These are phyloP conservation scores for Neoaliturus tenellus DNA, from an alignment of 2,888 invertebrate species.

Conservation along the genomic window DNA sequence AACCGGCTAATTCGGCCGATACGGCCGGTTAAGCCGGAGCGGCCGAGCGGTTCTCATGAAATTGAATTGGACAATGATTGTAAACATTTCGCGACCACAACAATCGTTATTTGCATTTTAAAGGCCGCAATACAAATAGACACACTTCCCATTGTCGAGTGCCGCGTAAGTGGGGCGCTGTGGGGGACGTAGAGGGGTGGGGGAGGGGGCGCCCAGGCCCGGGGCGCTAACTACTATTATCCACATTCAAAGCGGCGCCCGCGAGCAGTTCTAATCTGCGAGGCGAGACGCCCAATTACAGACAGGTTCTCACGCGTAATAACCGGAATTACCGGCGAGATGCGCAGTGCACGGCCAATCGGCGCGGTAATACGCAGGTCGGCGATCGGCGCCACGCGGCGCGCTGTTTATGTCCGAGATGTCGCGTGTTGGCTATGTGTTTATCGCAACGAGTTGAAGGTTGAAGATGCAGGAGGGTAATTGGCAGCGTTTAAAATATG, in stretches of 20 bases:
- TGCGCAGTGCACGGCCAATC: not conserved
- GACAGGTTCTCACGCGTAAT: conserved; percentile 45
- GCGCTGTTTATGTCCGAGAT: not conserved
- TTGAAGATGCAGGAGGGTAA: too few species aligned
- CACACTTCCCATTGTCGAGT: conserved; percentile 47
- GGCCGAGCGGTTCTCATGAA: conserved; percentile 34
- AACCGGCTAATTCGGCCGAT: conserved; percentile 25
- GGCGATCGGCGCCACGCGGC: not conserved
- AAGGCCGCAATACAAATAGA: conserved; percentile 57
- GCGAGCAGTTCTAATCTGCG: conserved; percentile 25
- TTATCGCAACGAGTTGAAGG: too few species aligned
- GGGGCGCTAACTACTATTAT: conserved; percentile 20
- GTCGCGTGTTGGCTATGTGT: not conserved
- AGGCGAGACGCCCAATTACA: conserved; percentile 1
- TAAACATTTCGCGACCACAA: conserved; percentile 51
- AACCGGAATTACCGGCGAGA: conserved; percentile 7
- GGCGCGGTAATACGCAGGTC: not conserved
- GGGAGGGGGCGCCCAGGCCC: not conserved
- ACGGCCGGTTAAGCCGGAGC: not conserved
- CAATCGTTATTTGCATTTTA: conserved; percentile 56
- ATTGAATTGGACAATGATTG: conserved; percentile 53
- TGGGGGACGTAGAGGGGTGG: not conserved
- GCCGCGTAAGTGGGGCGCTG: not conserved
- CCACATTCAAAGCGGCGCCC: conserved; percentile 12
- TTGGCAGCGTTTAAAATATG: too few species aligned